phyloP scores from a whole-genome alignment of 2,797 vertebrate species.

The Pseudochirops cupreus region DNA sequence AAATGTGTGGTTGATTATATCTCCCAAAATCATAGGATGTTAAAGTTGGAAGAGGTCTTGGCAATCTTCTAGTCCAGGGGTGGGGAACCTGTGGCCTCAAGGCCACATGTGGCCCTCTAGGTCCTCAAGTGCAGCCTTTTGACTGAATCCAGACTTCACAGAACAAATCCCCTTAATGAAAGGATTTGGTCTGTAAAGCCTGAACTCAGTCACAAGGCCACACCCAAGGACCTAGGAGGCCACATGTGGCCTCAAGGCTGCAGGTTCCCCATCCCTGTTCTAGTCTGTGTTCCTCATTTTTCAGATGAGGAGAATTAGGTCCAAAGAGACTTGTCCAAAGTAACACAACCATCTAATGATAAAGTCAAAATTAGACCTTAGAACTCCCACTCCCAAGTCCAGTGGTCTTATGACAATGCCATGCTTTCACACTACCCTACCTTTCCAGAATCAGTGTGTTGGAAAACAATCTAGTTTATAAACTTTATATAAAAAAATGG shows the following conservation, averaged over 20 bases:
- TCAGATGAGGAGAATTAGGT: not conserved
- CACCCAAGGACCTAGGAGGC: no score
- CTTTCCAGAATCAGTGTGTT: not conserved
- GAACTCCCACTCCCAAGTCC: not conserved
- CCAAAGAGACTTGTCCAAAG: not conserved
- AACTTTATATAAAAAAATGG: constrained; percentile 28
- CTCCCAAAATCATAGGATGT: not conserved
- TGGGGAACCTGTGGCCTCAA: no score
- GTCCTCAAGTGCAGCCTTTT: no score
- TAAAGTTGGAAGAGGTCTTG: not conserved
- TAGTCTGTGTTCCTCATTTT: not conserved
- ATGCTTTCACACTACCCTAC: not conserved
- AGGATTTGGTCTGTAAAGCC: no score
- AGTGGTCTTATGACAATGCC: not conserved
- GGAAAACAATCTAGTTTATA: constrained; percentile 21
- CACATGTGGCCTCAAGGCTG: no score
- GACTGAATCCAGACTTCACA: no score
- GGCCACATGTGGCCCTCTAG: no score
- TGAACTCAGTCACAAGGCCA: no score
- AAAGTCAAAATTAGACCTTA: not conserved
- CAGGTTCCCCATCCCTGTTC: not conserved
- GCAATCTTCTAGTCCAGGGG: not conserved
- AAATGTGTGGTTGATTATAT: not conserved
- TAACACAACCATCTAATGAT: not conserved
- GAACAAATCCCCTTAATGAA: no score